Base-by-base conservation (phyloP, 30 jellyfish, hydroid and myxozoan species). In the Sanderia malayensis region DNA sequence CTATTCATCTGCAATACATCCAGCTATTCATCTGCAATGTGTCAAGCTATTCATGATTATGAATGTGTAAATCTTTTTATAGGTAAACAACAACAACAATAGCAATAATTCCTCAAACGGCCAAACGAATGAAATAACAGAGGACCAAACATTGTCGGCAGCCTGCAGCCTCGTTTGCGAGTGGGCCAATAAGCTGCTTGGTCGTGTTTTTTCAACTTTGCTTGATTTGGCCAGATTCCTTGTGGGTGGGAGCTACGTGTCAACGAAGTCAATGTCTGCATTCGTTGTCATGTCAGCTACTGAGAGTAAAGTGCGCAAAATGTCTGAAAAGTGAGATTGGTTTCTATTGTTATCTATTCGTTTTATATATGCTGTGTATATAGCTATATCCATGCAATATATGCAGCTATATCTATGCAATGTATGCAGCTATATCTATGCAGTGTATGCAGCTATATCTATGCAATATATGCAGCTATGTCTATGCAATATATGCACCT, bases 101-200 rank as follows among this genome's bases (percentile, higher is more conserved):
- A 73, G 21, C 13, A 37, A 37, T 13, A 22, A 32, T 67, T 20
- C 9, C 19, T n/a, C 76, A 0, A 11, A 20, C 20, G 55, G 61
- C 44, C 79, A 76, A 10, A 24, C 72, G 53, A 76, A 29, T 63
- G 89, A 78, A 19, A 23, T 78, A 53, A 30, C 89, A 0, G 83
- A 64, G 46, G 95, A 88, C 49, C 97, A 88, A 41, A 75, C 88
- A 17, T 33, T 88, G 0, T 47, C 93, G 2, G 95, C 97, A 0
- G 95, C 97, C 34, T 88, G 97, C 70, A 81, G 33, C 67, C 79
- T 88, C 73, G 89, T 88, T 81, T 88, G 97, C 71, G 97, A 88
- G 71, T 88, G 97, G 97, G 97, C 95, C 9, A 88, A 88, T 79
- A 88, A 82, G 45, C 73, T 88, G 49, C 71, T 88, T 4, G 97